These are phyloP conservation scores for Gadus chalcogrammus DNA, from an alignment of 2,113 vertebrate genomes.

Conservation along the genomic window DNA sequence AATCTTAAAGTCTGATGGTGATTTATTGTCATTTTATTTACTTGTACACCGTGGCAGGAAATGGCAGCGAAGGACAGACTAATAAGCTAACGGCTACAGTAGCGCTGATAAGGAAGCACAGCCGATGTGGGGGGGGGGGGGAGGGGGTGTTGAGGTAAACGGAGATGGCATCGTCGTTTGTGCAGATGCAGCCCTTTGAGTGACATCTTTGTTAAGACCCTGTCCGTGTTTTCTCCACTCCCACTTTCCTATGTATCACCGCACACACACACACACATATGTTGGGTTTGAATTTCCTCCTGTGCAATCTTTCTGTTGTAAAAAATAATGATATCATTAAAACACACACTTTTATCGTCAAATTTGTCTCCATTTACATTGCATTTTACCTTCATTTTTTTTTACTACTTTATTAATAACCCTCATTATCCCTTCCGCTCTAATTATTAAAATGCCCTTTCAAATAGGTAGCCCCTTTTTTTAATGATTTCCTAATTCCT, in stretches of 20 bases:
- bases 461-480: conserved; percentile 1
- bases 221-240: too few species aligned
- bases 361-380: too few species aligned
- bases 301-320: too few species aligned
- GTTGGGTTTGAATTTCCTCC: too few species aligned
- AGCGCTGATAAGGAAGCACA: conserved; percentile 49
- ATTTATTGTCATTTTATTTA: conserved; percentile 69
- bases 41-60: conserved; percentile 47
- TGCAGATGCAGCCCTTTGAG: not conserved
- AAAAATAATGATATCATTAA: too few species aligned
- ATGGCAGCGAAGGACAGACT: conserved; percentile 51
- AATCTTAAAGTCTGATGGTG: conserved; percentile 66
- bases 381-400: too few species aligned
- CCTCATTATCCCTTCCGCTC: not conserved
- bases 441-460: conserved; percentile 33
- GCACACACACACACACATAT: too few species aligned
- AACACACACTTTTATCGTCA: too few species aligned
- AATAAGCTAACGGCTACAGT: conserved; percentile 49
- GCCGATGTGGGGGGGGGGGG: not conserved
- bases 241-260: too few species aligned
- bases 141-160: conserved; percentile 22
- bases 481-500: not conserved
- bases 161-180: conserved; percentile 16
- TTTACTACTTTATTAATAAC: too few species aligned
- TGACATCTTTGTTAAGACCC: too few species aligned